These are phyloP conservation scores for Nomada ferruginata DNA, from an alignment of 2,888 invertebrate species.

Conservation along the genomic window DNA sequence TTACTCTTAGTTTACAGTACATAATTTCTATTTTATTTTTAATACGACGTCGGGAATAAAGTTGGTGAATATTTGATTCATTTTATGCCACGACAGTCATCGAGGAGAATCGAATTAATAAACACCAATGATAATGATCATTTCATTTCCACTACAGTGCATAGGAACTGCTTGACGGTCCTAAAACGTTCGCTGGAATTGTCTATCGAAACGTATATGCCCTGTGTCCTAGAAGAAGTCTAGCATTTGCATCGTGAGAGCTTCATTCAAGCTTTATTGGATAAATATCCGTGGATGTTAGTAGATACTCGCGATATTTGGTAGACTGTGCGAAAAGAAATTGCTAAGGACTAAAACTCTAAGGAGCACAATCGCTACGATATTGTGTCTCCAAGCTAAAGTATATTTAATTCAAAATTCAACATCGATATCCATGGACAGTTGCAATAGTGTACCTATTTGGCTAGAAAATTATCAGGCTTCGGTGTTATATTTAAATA, in stretches of 20 bases:
- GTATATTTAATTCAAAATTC: conserved; percentile 13
- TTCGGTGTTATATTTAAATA: too few relatives aligned
- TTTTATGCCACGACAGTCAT: not conserved
- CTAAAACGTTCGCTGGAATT: not conserved
- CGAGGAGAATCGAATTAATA: not conserved
- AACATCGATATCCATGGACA: conserved; percentile 24
- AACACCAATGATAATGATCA: too few relatives aligned
- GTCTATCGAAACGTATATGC: not conserved
- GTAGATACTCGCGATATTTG: conserved; percentile 7
- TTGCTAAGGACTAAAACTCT: conserved; percentile 52
- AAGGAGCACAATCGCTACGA: conserved; percentile 45
- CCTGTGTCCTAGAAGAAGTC: conserved; percentile 18
- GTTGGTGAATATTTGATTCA: not conserved
- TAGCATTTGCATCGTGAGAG: conserved; percentile 32
- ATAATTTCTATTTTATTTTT: not conserved
- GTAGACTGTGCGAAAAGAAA: conserved; percentile 45
- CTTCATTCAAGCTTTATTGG: conserved; percentile 15
- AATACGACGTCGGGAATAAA: too few relatives aligned
- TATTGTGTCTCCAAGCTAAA: conserved; percentile 41
- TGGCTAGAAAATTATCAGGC: too few relatives aligned
- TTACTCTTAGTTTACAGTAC: not conserved
- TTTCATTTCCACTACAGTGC: not conserved
- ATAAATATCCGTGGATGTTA: conserved; percentile 21
- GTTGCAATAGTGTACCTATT: conserved; percentile 1
- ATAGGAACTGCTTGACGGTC: not conserved